A percentile compares a stretch with the other conserved stretches of the same genome.
phyloP scores from a whole-genome alignment of 2,888 invertebrate species.

The Blomia tropicalis region DNA sequence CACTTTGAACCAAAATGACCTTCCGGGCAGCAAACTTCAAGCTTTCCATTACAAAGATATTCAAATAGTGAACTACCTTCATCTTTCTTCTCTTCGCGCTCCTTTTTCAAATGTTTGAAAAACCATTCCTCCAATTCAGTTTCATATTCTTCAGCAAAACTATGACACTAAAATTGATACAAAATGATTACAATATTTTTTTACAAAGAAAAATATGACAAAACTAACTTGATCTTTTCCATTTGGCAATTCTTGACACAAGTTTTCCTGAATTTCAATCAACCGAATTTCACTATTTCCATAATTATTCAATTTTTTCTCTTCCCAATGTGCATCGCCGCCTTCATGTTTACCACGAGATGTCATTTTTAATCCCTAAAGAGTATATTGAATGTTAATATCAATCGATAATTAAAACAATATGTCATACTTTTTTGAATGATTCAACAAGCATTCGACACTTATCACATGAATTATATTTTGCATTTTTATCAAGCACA shows the following conservation, averaged over 20 bases:
- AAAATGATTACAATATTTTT: constrained; percentile 6
- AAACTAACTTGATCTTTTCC: constrained; percentile 44
- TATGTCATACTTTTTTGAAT: constrained; percentile 5
- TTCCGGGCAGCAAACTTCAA: constrained; percentile 58
- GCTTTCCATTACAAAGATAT: not conserved
- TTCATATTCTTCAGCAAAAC: constrained; percentile 67
- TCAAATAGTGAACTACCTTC: constrained; percentile 8
- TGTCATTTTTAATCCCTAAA: constrained; percentile 54
- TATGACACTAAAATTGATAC: constrained; percentile 66
- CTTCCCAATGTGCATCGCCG: constrained; percentile 85
- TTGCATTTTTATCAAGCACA: not conserved
- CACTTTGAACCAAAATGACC: constrained; percentile 69
- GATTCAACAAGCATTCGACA: constrained; percentile 3
- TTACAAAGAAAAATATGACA: not conserved
- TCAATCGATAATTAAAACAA: not conserved
- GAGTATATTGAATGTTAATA: not conserved
- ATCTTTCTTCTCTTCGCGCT: not conserved
- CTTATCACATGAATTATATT: not conserved
- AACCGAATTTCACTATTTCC: constrained; percentile 71
- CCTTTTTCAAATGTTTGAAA: constrained; percentile 4
- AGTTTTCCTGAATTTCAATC: constrained; percentile 70
- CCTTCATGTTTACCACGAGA: constrained; percentile 76
- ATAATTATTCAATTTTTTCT: constrained; percentile 59
- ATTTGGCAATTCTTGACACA: constrained; percentile 58
- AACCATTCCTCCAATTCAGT: constrained; percentile 68